A percentile compares a stretch with the other conserved stretches of the same genome.
Evolutionary conservation across 2,797 vertebrate genomes (phyloP).

Genomic region (Leptoclinus maculatus): DNA sequence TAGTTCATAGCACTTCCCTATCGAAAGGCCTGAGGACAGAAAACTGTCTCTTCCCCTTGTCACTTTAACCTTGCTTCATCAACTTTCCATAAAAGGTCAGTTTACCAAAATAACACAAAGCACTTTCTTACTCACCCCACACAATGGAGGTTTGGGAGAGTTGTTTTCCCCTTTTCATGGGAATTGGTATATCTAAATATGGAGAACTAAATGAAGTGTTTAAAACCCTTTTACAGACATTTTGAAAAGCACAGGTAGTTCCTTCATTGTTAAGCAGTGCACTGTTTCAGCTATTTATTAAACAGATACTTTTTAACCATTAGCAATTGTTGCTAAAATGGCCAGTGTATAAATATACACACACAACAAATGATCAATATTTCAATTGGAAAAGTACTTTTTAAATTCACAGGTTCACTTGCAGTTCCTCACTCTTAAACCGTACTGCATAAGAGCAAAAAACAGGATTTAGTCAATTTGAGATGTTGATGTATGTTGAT

Average conservation of each 20-base stretch:
- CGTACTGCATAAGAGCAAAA: background rate
- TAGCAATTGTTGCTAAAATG: background rate
- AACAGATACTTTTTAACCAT: background rate
- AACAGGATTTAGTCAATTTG: background rate
- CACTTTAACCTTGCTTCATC: slow-evolving; percentile 5
- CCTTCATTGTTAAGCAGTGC: background rate
- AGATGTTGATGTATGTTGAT: slow-evolving; percentile 21
- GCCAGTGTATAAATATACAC: background rate
- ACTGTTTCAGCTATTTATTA: background rate
- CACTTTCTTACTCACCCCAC: background rate
- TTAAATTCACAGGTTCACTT: background rate
- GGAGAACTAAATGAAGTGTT: background rate
- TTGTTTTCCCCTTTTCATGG: background rate
- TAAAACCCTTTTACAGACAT: background rate
- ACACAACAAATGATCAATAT: background rate
- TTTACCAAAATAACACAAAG: background rate
- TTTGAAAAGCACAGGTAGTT: background rate
- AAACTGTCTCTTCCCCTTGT: slow-evolving; percentile 42
- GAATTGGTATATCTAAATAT: background rate
- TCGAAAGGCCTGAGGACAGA: slow-evolving; percentile 6
- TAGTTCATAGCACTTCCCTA: slow-evolving; percentile 19
- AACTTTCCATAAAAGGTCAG: slow-evolving; percentile 39
- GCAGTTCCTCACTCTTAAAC: background rate
- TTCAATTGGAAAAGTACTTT: too few species aligned
- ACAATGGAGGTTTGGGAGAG: background rate